Conservation (phyloP, 2,888 invertebrate species). For the Rhagonycha fulva region DNA sequence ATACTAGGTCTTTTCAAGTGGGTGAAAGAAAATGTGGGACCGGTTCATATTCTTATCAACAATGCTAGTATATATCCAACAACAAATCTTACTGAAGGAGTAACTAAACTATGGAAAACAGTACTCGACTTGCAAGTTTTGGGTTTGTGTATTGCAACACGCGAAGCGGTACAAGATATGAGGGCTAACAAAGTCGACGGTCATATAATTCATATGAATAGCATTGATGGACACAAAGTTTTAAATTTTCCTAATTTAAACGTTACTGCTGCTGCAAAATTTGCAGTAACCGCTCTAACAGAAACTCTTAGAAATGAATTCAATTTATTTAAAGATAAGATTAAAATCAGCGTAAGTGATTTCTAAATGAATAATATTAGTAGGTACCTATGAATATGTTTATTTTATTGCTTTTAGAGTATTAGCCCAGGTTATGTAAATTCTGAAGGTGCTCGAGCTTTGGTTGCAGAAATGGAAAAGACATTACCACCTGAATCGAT, state of each 20-base stretch:
- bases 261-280: background rate
- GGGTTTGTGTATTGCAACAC: constrained; percentile 29
- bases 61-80: constrained; percentile 27
- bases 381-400: background rate
- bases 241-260: background rate
- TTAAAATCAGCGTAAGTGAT: constrained; percentile 6
- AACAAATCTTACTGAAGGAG: constrained; percentile 30
- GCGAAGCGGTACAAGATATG: constrained; percentile 36
- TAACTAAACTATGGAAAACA: constrained; percentile 33
- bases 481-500: background rate
- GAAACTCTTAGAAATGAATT: background rate
- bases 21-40: constrained; percentile 27
- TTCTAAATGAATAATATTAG: background rate
- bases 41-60: constrained; percentile 31
- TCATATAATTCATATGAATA: background rate
- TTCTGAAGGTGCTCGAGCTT: background rate
- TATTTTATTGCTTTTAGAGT: background rate
- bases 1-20: constrained; percentile 28
- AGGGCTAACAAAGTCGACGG: constrained; percentile 31
- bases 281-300: constrained; percentile 10
- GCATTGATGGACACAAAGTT: constrained; percentile 1
- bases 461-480: background rate
- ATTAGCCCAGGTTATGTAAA: background rate
- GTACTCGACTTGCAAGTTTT: constrained; percentile 38
- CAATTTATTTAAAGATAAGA: background rate